Evolutionary conservation across 2,888 invertebrate genomes (phyloP).

Genomic region (Lepetodrilus schrolli): DNA sequence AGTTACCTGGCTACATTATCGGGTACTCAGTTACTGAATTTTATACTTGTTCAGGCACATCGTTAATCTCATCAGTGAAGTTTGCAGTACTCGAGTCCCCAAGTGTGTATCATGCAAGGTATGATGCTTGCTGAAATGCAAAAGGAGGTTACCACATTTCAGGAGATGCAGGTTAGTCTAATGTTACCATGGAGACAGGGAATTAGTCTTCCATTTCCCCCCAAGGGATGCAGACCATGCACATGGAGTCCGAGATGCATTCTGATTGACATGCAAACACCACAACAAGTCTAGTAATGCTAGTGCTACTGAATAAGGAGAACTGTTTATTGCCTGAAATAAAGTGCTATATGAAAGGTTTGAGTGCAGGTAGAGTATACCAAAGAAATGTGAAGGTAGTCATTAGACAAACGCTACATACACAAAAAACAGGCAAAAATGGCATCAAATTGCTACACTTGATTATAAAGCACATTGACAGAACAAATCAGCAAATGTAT

Average conservation of each 20-base stretch:
- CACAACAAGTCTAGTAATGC: conserved; percentile 27
- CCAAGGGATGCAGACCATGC: neutral
- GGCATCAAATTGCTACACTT: conserved; percentile 4
- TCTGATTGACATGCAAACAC: conserved; percentile 26
- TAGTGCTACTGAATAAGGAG: neutral
- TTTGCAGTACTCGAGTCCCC: neutral
- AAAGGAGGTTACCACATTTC: conserved; percentile 26
- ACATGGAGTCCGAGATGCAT: conserved; percentile 12
- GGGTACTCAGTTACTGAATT: too few species aligned
- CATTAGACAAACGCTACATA: conserved; percentile 26
- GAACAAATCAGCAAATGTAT: conserved; percentile 3
- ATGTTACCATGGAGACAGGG: conserved; percentile 20
- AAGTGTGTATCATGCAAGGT: conserved; percentile 16
- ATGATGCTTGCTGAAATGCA: conserved; percentile 28
- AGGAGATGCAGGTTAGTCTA: conserved; percentile 27
- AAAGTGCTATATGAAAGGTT: conserved; percentile 25
- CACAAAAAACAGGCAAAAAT: conserved; percentile 26
- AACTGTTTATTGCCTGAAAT: conserved; percentile 29
- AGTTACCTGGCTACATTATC: too few species aligned
- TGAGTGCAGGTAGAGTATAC: conserved; percentile 26
- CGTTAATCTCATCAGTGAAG: too few species aligned
- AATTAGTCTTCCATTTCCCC: conserved; percentile 14
- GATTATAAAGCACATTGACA: conserved; percentile 4
- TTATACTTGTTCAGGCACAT: too few species aligned
- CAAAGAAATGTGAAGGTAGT: conserved; percentile 23